Percentiles rank a stretch among this genome's conserved stretches.
These are phyloP conservation scores for Heliconius aoede DNA, from an alignment of 2,888 invertebrate species.

Conservation along the genomic window DNA sequence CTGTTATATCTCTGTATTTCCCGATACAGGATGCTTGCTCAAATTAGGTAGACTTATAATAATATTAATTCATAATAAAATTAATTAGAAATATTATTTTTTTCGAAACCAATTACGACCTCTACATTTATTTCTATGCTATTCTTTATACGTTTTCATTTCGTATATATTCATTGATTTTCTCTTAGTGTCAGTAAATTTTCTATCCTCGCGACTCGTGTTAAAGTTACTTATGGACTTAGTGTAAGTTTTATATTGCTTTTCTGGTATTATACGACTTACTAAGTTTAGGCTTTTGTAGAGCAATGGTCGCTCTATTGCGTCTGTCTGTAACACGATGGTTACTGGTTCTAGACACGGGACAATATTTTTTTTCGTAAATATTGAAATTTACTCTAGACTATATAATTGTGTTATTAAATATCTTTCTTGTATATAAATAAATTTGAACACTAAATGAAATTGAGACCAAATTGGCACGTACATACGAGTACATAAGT, in stretches of 20 bases:
- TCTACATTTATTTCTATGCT: neutral
- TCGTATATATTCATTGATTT: slow-evolving; percentile 10
- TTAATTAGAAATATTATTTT: neutral
- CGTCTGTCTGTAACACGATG: neutral
- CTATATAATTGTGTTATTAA: neutral
- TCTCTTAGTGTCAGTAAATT: neutral
- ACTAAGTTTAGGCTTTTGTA: neutral
- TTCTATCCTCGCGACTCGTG: neutral
- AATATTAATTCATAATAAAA: neutral
- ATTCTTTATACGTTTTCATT: neutral
- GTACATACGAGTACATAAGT: no score
- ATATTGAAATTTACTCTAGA: neutral
- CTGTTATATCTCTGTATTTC: no score
- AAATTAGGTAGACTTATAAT: no score
- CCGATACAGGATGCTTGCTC: no score
- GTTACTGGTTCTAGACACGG: neutral
- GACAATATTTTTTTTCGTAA: neutral
- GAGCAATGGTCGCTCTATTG: neutral
- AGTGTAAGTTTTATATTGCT: slow-evolving; percentile 18
- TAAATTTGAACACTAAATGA: no score
- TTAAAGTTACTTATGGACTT: slow-evolving; percentile 6
- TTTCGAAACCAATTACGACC: neutral
- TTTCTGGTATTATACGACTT: slow-evolving; percentile 18
- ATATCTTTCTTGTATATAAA: no score
- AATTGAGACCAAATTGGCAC: no score